Evolutionary conservation across 2,888 invertebrate genomes (phyloP), one percentile per base, ranked within the genome.

Genomic region (Cabera pusaria): DNA sequence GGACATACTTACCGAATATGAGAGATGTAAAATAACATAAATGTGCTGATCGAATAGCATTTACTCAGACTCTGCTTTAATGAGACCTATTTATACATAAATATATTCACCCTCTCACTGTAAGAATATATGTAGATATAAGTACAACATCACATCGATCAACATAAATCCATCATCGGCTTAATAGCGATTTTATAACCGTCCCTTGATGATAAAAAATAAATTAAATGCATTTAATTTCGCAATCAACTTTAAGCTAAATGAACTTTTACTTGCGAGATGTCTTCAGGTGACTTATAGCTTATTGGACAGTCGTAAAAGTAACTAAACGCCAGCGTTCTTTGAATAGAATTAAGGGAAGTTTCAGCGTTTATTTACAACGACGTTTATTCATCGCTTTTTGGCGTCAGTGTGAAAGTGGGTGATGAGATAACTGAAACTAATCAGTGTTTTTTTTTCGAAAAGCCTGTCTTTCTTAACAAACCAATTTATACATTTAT

Each of bases 231-330:
- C 2, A 31, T 31, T 54, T 57, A 59, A 51, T 59, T 66, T 60
- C 18, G 33, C 24, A 33, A 33, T 33, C 33, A 33, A 25, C 25
- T 33, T 32, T 18, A 11, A 33, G 12, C 25, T 76, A 73, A 78
- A 78, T 80, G 74, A 77, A 73, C 14, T 14, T 14, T 73, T 65
- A 76, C 72, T 61, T 72, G 72, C 67, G 44, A 41, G 44, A 52
- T 33, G 65, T 67, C 72, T 40, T n/a, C 48, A 34, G 35, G 73
- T 79, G 81, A 81, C 70, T 79, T 78, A 79, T 76, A 49, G 75
- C 66, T 55, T 76, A 79, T 79, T 75, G 73, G 65, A 64, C 42
- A 44, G 24, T 45, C 41, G 29, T 53, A 44, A 48, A 53, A 34
- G 29, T 20, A 52, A 53, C 44, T 47, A 59, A 64, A 59, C 49